Evolutionary conservation across 2,888 invertebrate genomes (phyloP).

Genomic region (Cremastinae sp.): DNA sequence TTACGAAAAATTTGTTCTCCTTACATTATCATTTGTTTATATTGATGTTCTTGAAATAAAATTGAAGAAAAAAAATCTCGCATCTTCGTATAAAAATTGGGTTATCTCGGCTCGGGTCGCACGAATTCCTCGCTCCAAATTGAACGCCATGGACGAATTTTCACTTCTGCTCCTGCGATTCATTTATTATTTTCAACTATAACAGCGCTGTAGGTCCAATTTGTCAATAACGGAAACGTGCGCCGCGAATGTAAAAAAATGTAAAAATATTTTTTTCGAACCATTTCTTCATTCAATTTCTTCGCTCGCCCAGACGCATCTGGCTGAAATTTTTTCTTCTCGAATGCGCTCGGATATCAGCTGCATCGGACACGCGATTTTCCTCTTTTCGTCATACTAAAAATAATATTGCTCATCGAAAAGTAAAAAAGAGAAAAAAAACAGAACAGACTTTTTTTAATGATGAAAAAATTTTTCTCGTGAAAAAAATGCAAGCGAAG

Average conservation of each 20-base stretch:
- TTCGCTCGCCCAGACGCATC: conserved; percentile 46
- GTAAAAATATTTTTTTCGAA: conserved; percentile 54
- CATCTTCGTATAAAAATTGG: not conserved
- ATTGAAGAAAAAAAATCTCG: not conserved
- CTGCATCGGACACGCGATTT: conserved; percentile 13
- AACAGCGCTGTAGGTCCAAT: conserved; percentile 37
- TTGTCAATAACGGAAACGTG: conserved; percentile 25
- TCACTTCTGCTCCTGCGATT: conserved; percentile 22
- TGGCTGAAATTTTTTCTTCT: conserved; percentile 47
- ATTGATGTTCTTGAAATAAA: conserved; percentile 7
- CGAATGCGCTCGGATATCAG: conserved; percentile 52
- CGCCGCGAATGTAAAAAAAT: conserved; percentile 6
- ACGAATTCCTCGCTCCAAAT: conserved; percentile 13
- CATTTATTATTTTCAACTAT: conserved; percentile 5
- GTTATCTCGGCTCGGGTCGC: not conserved
- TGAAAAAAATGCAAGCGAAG: conserved; percentile 51
- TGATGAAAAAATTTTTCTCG: not conserved
- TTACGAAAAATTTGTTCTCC: not conserved
- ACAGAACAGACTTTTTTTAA: not conserved
- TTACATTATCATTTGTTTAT: not conserved
- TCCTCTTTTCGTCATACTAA: conserved; percentile 59
- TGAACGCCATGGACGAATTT: conserved; percentile 56
- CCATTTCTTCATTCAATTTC: conserved; percentile 51
- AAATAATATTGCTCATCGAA: conserved; percentile 72
- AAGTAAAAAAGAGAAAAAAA: conserved; percentile 60